Conservation (phyloP, 2,888 invertebrate genomes). For the Luffia ferchaultella region DNA sequence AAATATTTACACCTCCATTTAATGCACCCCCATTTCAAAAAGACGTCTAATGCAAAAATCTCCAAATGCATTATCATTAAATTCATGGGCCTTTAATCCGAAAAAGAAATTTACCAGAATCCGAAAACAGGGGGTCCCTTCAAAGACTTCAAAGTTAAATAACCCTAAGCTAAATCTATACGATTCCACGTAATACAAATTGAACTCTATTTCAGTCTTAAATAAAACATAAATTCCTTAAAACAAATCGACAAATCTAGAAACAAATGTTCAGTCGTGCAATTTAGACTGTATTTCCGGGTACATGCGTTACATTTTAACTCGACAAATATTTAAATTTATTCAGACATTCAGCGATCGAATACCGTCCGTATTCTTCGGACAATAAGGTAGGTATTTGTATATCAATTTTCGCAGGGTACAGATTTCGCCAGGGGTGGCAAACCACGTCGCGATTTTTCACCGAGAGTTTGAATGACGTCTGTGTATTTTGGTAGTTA, state of each 20-base stretch:
- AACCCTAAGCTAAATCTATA: conserved; percentile 37
- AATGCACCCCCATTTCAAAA: too few relatives aligned
- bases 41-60: too few relatives aligned
- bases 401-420: conserved; percentile 9
- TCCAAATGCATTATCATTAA: conserved; percentile 57
- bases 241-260: conserved; percentile 27
- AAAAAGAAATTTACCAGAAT: conserved; percentile 64
- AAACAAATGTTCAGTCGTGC: conserved; percentile 57
- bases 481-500: conserved; percentile 64
- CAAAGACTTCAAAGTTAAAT: conserved; percentile 64
- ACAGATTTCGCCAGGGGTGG: conserved; percentile 56
- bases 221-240: conserved; percentile 26
- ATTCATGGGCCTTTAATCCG: conserved; percentile 62
- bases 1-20: too few relatives aligned
- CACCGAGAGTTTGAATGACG: conserved; percentile 54
- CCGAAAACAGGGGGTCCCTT: conserved; percentile 60
- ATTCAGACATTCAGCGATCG: conserved; percentile 32
- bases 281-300: conserved; percentile 66
- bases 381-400: conserved; percentile 15
- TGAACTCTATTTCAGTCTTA: conserved; percentile 26
- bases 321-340: conserved; percentile 66
- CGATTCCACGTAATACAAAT: conserved; percentile 12
- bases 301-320: conserved; percentile 66
- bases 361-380: conserved; percentile 30
- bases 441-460: conserved; percentile 48